Evolutionary conservation across 1,140 invertebrate species (phyloP).

Genomic region (Halotydeus destructor): DNA sequence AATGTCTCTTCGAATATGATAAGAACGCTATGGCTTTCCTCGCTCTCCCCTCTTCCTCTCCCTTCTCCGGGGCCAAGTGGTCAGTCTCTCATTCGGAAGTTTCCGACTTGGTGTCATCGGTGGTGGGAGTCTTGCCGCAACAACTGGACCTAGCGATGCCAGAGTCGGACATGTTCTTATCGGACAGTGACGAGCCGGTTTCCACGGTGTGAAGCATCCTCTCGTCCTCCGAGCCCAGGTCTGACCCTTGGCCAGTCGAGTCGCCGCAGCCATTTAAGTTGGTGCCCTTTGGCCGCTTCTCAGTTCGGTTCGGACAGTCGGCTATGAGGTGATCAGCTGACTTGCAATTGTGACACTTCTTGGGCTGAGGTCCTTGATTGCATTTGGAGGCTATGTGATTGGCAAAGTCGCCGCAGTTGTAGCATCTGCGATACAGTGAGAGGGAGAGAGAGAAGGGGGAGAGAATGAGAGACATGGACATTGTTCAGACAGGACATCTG

Average conservation of each 20-base stretch:
- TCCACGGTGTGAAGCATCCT: slow-evolving; percentile 2
- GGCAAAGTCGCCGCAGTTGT: slow-evolving; percentile 72
- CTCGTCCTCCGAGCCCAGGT: slow-evolving; percentile 2
- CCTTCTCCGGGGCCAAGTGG: not conserved
- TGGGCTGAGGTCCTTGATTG: slow-evolving; percentile 57
- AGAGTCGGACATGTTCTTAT: slow-evolving; percentile 3
- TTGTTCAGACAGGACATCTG: no score
- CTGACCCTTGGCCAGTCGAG: not conserved
- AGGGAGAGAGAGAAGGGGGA: slow-evolving; percentile 3
- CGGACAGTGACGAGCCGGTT: slow-evolving; percentile 1
- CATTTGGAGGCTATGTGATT: slow-evolving; percentile 76
- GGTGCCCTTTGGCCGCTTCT: slow-evolving; percentile 11
- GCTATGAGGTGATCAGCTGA: slow-evolving; percentile 62
- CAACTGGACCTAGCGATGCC: not conserved
- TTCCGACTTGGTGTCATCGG: slow-evolving; percentile 8
- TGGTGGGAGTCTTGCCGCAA: slow-evolving; percentile 6
- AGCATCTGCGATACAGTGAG: slow-evolving; percentile 41
- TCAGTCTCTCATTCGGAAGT: not conserved
- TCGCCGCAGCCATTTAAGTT: not conserved
- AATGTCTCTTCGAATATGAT: not conserved
- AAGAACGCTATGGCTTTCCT: not conserved
- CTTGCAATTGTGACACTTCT: slow-evolving; percentile 68
- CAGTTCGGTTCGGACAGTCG: slow-evolving; percentile 42
- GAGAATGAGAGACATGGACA: not conserved
- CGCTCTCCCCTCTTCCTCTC: not conserved